Base-by-base conservation (phyloP, 2,797 vertebrate genomes). In the Hephaestus fuliginosus region DNA sequence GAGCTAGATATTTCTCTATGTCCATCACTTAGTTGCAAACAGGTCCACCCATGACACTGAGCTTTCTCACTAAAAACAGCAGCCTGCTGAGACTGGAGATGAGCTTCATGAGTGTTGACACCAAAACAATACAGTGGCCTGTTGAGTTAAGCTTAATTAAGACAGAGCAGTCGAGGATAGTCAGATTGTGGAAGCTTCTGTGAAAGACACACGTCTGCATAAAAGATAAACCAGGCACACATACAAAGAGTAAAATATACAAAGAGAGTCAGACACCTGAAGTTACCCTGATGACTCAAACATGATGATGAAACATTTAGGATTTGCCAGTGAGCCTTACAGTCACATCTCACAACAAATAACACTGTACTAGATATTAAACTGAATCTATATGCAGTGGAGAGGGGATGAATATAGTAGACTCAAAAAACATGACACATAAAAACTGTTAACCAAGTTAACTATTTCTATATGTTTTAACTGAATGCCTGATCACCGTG, bases 261-360 rank as follows among this genome's bases (percentile, higher is more conserved):
- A 48, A 17, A 75, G 15, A 25, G 44, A 51, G 12, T 41, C 39
- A 33, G 25, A 43, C 30, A 65, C 39, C 51, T 5, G 1, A 30
- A 57, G n/a, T 57, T 14, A 9, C 3, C 43, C 12, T 9, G 30
- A 57, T 10, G 0, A 57, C 49, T 28, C 33, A 36, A 30, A 44
- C 12, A 25, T n/a, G n/a, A n/a, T n/a, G 1, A 74, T 53, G 17
- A 17, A 18, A 61, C 20, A 53, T 46, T 46, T 6, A 57, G 17
- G 17, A 57, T n/a, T n/a, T 46, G 41, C 43, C 66, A 69, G 12
- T 56, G 60, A 43, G 48, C 70, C 46, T 28, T 62, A 39, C 17
- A 10, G 48, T 64, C 14, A 52, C 33, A 58, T 66, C 44, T 52
- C 62, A 52, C 30, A 69, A 44, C 22, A n/a, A 36, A 74, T 30